Percentiles rank a stretch among this genome's conserved stretches.
phyloP scores from a whole-genome alignment of 2,113 vertebrate species.

The Eretmochelys imbricata region DNA sequence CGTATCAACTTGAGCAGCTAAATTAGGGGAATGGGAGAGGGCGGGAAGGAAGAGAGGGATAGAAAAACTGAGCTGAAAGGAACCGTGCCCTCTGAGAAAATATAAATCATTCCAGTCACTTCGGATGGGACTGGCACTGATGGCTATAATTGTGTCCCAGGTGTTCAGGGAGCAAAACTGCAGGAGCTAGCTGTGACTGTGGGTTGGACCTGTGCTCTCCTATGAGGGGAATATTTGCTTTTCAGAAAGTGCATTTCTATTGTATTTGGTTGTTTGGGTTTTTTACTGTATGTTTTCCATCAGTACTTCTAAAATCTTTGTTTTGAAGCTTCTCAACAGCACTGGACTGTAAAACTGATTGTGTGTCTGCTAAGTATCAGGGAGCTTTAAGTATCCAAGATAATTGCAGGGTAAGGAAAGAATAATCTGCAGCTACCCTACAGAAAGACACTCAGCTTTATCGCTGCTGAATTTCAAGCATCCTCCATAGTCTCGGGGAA shows the following conservation, averaged over 20 bases:
- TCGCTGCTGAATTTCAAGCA: slow-evolving; percentile 28
- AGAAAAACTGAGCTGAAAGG: not conserved
- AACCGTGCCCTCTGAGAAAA: rapidly evolving
- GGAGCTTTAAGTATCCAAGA: slow-evolving; percentile 20
- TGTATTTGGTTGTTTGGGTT: slow-evolving; percentile 24
- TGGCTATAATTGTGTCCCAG: not conserved
- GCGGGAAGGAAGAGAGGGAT: not conserved
- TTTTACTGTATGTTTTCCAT: not conserved
- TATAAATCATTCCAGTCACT: not conserved
- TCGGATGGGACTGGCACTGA: not conserved
- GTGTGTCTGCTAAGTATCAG: not conserved
- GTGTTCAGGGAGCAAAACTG: not conserved
- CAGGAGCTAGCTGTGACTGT: not conserved
- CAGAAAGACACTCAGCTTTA: not conserved
- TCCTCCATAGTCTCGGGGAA: not conserved
- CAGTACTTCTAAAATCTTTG: not conserved
- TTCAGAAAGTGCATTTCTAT: not conserved
- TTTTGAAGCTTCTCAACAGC: slow-evolving; percentile 9
- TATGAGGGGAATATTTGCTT: not conserved
- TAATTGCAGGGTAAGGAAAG: slow-evolving; percentile 42
- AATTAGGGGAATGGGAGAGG: not conserved
- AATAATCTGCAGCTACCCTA: slow-evolving; percentile 12
- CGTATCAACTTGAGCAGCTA: rapidly evolving
- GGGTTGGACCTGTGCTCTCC: not conserved
- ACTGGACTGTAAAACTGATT: not conserved